Conservation (phyloP, 2,797 vertebrate species). For the Phrynocephalus vlangalii region DNA sequence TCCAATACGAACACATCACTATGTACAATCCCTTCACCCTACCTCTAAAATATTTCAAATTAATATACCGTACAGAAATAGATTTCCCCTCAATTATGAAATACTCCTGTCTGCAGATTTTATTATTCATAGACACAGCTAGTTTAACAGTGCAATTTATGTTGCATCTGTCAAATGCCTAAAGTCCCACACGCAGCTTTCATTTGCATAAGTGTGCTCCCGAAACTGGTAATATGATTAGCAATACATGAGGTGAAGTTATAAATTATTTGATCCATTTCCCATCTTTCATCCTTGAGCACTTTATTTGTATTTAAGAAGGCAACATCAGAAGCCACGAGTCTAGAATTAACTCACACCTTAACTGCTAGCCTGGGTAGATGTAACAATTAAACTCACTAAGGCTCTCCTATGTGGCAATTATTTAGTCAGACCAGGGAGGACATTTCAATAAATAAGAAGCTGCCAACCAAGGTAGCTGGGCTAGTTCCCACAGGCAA, state of each 20-base stretch:
- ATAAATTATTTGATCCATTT: conserved; percentile 39
- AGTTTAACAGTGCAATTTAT: conserved; percentile 45
- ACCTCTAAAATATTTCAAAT: conserved; percentile 37
- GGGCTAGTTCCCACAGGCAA: background rate
- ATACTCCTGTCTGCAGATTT: conserved; percentile 32
- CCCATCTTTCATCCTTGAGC: conserved; percentile 22
- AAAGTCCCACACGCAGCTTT: conserved; percentile 21
- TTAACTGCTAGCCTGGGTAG: background rate
- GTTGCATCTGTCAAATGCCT: conserved; percentile 42
- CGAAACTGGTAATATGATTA: conserved; percentile 37
- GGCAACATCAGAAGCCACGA: background rate
- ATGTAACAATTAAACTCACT: conserved; percentile 3
- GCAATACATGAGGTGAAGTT: conserved; percentile 23
- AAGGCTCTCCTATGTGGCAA: background rate
- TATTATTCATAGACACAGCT: conserved; percentile 43
- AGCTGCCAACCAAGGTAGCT: conserved; percentile 12
- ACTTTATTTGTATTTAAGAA: conserved; percentile 22
- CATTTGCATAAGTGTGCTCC: conserved; percentile 29
- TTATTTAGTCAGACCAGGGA: background rate
- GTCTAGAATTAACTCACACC: background rate
- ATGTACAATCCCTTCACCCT: background rate
- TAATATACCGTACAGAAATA: conserved; percentile 38
- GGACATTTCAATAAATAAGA: conserved; percentile 11
- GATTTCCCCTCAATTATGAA: conserved; percentile 43
- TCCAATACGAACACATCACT: conserved; percentile 19